Percentiles rank a stretch among this genome's conserved stretches.
Conservation (phyloP, 2,888 invertebrate species). For the Athalia rosae region DNA sequence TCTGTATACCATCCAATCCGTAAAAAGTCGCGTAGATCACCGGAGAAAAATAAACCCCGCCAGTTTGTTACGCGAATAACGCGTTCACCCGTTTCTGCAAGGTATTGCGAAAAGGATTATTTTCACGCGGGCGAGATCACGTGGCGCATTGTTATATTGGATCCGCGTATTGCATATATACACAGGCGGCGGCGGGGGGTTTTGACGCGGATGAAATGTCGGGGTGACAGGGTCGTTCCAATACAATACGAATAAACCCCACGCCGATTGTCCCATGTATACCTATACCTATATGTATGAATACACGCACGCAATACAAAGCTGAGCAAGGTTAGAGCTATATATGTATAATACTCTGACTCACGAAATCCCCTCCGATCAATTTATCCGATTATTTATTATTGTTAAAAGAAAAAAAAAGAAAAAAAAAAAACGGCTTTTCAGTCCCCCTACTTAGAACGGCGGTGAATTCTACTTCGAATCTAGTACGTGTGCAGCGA, state of each 20-base stretch:
- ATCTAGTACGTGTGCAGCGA: too few relatives aligned
- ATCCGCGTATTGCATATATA: too few relatives aligned
- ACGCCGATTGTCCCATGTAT: constrained; percentile 52
- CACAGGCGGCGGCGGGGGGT: neutral
- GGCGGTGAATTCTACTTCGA: too few relatives aligned
- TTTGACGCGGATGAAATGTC: neutral
- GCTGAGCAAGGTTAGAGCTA: constrained; percentile 54
- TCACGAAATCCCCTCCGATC: constrained; percentile 62
- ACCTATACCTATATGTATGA: constrained; percentile 20
- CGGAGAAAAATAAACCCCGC: too few relatives aligned
- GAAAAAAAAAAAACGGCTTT: constrained; percentile 59
- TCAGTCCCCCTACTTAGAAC: constrained; percentile 2
- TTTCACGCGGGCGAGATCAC: too few relatives aligned
- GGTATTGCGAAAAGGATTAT: too few relatives aligned
- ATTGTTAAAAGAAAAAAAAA: too few relatives aligned
- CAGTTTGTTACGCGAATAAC: too few relatives aligned
- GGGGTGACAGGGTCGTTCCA: constrained; percentile 17
- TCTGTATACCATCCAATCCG: too few relatives aligned
- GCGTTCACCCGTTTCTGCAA: too few relatives aligned
- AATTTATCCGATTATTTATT: constrained; percentile 69
- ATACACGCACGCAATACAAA: constrained; percentile 53
- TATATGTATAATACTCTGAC: constrained; percentile 53
- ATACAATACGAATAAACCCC: neutral
- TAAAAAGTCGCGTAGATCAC: too few relatives aligned
- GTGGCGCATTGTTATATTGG: too few relatives aligned